Conservation (phyloP, 2,888 invertebrate species). For the Neocrepidodera transversa region DNA sequence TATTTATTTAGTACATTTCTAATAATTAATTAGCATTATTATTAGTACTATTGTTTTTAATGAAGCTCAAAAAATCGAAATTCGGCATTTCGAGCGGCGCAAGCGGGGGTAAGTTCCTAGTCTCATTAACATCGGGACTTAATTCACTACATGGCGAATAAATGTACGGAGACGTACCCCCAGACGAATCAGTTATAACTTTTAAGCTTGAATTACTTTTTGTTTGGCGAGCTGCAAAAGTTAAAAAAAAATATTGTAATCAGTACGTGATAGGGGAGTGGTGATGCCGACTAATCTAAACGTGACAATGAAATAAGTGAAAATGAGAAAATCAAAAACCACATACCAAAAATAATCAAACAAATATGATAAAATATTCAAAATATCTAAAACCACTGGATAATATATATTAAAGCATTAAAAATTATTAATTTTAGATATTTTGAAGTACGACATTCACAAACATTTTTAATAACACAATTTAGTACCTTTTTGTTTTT, state of each 20-base stretch:
- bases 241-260: conserved; percentile 15
- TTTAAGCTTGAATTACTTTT: conserved; percentile 50
- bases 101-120: conserved; percentile 60
- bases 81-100: conserved; percentile 70
- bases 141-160: conserved; percentile 59
- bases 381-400: not conserved
- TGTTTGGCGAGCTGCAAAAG: conserved; percentile 47
- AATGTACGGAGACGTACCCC: conserved; percentile 59
- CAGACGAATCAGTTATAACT: conserved; percentile 57
- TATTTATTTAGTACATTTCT: too few relatives aligned
- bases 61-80: conserved; percentile 62
- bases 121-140: conserved; percentile 54
- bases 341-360: not conserved
- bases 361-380: not conserved
- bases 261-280: not conserved
- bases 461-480: conserved; percentile 4
- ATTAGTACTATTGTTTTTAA: conserved; percentile 35
- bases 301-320: not conserved
- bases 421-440: not conserved
- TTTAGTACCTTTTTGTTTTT: conserved; percentile 59
- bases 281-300: conserved; percentile 13
- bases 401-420: not conserved
- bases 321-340: not conserved
- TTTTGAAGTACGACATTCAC: not conserved
- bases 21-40: too few relatives aligned